Base-by-base conservation (phyloP, 2,797 vertebrate species). In the Lepilemur ruficaudatus region DNA sequence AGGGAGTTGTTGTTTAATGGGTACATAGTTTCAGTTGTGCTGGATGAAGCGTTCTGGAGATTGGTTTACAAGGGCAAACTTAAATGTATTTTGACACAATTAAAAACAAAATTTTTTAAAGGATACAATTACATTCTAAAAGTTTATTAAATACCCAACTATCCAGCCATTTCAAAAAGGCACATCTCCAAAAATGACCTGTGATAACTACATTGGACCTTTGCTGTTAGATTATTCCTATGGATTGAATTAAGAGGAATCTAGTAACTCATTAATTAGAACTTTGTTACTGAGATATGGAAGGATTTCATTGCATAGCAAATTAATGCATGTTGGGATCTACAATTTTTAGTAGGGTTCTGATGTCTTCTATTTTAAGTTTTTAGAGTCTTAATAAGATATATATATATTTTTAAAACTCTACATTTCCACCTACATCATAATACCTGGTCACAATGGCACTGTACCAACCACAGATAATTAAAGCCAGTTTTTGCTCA, bases 211-310 rank as follows among this genome's bases (percentile, higher is more conserved):
- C 18, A 88, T 0, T 95, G 48, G 41, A 88, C 18, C 7, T 73
- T 52, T 73, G 25, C 28, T 82, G 5, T 87, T 50, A 1, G 35
- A 78, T 89, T 90, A 87, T 84, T 91, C 41, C 70, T 97, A 70
- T 5, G 35, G n/a, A 85, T 23, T 91, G 48, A 65, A 90, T 43
- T 57, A 89, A 95, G 63, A 95, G 35, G 61, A 78, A 75, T 5
- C 89, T 69, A 81, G 35, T 72, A 84, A 89, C 2, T 82, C 23
- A 67, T n/a, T 89, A 80, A 95, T 96, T 81, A 95, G 70, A 92
- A 87, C 18, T 86, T 67, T 35, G 38, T 76, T 84, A 65, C 41
- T 87, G 38, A 85, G 41, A 89, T 84, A 78, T 11, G 80, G 35
- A 69, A 96, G 7, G 38, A 70, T 75, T 88, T 25, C 75, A 23